phyloP scores from a whole-genome alignment of 2,113 vertebrate genomes.

The Leptodactylus fuscus region DNA sequence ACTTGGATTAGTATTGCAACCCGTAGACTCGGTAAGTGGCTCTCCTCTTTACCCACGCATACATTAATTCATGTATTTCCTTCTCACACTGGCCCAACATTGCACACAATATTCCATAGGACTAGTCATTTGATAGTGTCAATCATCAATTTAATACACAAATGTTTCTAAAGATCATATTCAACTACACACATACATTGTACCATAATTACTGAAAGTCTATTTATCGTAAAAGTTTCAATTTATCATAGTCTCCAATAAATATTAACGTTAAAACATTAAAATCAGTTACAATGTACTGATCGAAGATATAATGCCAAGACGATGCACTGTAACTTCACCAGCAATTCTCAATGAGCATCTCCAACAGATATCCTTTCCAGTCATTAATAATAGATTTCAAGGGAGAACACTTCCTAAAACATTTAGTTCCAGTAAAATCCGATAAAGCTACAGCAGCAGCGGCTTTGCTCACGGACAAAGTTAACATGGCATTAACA shows the following conservation, averaged over 20 bases:
- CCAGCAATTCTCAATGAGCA: conserved; percentile 10
- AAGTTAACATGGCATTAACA: neutral
- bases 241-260: neutral
- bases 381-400: conserved; percentile 17
- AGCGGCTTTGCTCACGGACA: neutral
- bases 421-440: conserved; percentile 2
- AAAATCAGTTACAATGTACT: neutral
- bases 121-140: too few relatives aligned
- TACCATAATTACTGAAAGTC: neutral
- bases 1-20: too few relatives aligned
- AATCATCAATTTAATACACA: neutral
- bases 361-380: conserved; percentile 8
- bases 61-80: too few relatives aligned
- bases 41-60: too few relatives aligned
- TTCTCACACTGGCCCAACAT: too few relatives aligned
- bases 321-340: conserved; percentile 7
- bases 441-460: neutral
- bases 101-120: too few relatives aligned
- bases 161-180: neutral
- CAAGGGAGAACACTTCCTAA: neutral
- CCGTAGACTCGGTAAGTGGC: too few relatives aligned
- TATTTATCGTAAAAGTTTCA: neutral
- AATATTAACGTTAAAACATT: neutral
- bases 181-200: neutral
- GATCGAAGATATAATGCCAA: neutral